These are phyloP conservation scores for Macrophya alboannulata DNA, from an alignment of 2,888 invertebrate species.

Conservation along the genomic window DNA sequence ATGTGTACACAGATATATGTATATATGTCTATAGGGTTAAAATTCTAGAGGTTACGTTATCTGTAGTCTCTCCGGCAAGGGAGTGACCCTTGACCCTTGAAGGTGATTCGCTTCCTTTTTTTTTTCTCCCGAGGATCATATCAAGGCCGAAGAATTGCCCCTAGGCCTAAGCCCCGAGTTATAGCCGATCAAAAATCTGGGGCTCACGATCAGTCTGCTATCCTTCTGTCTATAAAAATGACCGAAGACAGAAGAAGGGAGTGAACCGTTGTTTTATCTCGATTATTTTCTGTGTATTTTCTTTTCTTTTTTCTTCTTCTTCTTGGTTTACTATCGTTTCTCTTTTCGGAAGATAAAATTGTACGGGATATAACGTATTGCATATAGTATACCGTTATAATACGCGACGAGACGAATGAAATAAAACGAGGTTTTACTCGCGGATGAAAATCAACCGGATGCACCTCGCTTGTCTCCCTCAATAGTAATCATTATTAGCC, in stretches of 20 bases:
- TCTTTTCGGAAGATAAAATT: not conserved
- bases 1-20: not conserved
- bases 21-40: not conserved
- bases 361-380: not conserved
- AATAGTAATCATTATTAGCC: constrained; percentile 37
- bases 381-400: not conserved
- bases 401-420: constrained; percentile 18
- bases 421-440: not conserved
- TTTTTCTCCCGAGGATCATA: constrained; percentile 6
- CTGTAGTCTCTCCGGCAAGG: not conserved
- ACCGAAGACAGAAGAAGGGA: not conserved
- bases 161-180: constrained; percentile 28
- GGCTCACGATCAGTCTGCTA: constrained; percentile 18
- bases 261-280: constrained; percentile 8
- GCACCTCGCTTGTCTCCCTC: constrained; percentile 16
- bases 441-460: constrained; percentile 6
- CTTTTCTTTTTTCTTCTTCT: not conserved
- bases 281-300: not conserved
- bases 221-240: constrained; percentile 35
- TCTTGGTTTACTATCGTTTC: not conserved
- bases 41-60: constrained; percentile 11
- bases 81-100: constrained; percentile 30
- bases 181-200: constrained; percentile 42
- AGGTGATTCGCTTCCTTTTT: not conserved
- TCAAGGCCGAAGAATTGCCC: constrained; percentile 32